Base-by-base conservation (phyloP, 2,888 invertebrate species). In the Lepeophtheirus nordmannii region DNA sequence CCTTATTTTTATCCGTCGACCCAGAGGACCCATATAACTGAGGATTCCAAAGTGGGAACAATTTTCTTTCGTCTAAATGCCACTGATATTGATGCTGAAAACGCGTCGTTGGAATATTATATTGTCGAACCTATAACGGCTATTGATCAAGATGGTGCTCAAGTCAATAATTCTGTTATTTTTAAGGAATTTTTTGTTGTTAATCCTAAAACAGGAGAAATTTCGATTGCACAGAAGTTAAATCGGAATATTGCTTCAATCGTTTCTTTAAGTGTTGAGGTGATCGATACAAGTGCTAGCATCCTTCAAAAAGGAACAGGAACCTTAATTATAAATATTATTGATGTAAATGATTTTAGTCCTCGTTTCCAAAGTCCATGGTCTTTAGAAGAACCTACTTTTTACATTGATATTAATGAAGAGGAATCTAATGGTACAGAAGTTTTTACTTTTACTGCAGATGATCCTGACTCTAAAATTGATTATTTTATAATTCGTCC, bases 361-460 rank as follows among this genome's bases (percentile, higher is more conserved):
- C 83, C 83, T 1, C 74, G 74, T 68, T 87, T 89, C 72, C 76
- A 80, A 68, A 78, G 80, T n/a, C 86, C 86, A 0, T 86, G 87
- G 86, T 83, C 82, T 0, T 74, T 76, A 14, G 81, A 82, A 58
- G 79, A 81, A 70, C 85, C 86, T 0, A 75, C 78, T 60, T 83
- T 85, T 69, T 78, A 78, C 62, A 75, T 85, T 65, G 82, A 83
- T 73, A 79, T 89, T 71, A 80, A 83, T 65, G 91, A 92, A 74
- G 91, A 90, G 72, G 86, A 87, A 73, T 87, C 89, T 0, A 74
- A 83, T 0, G 89, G 88, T 10, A 84, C 87, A 0, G 79, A 85
- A 10, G 82, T 91, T 2, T 82, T 83, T 56, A 87, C 86, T 0
- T 84, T 87, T 72, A 81, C 82, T 14, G 90, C 89, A 0, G 83